phyloP scores from a whole-genome alignment of 1,140 invertebrate genomes.

The Amyelois transitella region DNA sequence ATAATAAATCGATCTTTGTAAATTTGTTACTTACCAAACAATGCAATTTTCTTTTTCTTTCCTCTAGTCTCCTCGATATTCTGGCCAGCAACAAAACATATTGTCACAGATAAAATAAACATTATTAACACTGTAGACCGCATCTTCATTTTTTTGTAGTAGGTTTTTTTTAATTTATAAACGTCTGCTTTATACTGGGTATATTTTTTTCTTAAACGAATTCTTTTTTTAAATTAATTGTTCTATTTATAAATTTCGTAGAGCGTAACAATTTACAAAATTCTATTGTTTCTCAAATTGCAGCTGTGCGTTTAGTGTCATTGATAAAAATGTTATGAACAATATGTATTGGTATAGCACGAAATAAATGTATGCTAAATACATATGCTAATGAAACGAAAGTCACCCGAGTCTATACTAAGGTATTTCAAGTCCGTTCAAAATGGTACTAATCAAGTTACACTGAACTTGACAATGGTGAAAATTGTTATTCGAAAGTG shows the following conservation, averaged over 20 bases:
- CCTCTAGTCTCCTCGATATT: conserved; percentile 36
- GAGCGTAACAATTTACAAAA: no score
- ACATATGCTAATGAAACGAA: background rate
- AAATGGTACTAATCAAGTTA: conserved; percentile 20
- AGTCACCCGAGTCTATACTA: background rate
- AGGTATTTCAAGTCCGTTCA: background rate
- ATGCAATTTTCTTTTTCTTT: conserved; percentile 48
- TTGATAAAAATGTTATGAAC: background rate
- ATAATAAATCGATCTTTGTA: no score
- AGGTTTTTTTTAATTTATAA: background rate
- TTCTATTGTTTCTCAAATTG: background rate
- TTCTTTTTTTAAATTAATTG: no score
- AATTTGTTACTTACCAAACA: conserved; percentile 31
- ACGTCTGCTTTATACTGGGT: no score
- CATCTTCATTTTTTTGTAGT: background rate
- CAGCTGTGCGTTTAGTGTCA: background rate
- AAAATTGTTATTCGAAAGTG: conserved; percentile 12
- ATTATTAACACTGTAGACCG: conserved; percentile 1
- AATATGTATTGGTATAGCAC: background rate
- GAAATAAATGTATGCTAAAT: background rate
- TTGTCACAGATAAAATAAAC: conserved; percentile 10
- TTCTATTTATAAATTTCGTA: no score
- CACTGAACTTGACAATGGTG: conserved; percentile 15
- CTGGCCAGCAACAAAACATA: conserved; percentile 12
- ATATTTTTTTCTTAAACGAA: no score